Conservation (phyloP, 2,113 vertebrate species). For the Ophthalmolycus amberensis region DNA sequence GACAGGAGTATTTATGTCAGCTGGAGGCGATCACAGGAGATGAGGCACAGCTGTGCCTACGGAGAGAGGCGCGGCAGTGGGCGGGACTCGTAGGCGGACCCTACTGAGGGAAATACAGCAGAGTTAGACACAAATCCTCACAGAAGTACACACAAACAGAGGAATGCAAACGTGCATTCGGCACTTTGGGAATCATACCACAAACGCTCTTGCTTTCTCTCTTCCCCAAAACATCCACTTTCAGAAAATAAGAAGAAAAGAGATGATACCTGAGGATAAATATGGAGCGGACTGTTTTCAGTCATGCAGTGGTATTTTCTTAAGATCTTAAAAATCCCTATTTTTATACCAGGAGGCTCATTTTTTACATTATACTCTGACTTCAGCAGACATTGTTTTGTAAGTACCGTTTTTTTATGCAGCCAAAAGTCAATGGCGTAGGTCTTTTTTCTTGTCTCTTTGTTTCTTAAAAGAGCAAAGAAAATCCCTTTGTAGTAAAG, state of each 20-base stretch:
- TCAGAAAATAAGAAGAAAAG: slow-evolving; percentile 12
- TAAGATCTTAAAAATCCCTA: slow-evolving; percentile 2
- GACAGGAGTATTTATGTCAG: no score
- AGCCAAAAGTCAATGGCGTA: neutral
- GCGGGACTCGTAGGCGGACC: no score
- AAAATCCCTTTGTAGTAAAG: neutral
- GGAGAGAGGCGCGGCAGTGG: no score
- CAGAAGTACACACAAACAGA: neutral
- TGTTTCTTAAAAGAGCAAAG: slow-evolving; percentile 6
- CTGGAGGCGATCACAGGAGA: no score
- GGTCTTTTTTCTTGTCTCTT: neutral
- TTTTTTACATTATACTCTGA: neutral
- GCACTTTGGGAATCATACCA: neutral
- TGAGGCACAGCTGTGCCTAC: no score
- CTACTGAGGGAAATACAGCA: no score
- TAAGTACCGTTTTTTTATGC: neutral
- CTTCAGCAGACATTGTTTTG: neutral
- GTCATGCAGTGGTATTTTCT: neutral
- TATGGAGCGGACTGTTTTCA: neutral
- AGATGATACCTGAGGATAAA: neutral
- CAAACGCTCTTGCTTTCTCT: neutral
- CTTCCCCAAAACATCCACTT: slow-evolving; percentile 6
- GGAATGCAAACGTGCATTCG: neutral
- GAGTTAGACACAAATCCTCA: no score
- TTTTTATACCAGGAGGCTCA: neutral